Evolutionary conservation across 2,888 invertebrate species (phyloP).

Genomic region (Xestobium rufovillosum): DNA sequence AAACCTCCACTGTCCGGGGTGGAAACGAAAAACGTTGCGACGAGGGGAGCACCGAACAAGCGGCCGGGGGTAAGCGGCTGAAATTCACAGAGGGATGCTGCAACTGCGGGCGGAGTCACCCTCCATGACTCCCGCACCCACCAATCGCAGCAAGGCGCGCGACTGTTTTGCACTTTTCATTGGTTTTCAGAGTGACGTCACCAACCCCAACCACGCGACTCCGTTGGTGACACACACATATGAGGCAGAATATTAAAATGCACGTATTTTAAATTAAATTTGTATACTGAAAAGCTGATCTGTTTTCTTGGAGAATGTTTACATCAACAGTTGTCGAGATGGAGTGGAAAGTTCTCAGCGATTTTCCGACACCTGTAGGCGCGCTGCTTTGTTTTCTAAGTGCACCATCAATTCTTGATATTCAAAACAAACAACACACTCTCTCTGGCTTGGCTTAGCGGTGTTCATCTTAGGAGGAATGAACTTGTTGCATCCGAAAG

Average conservation of each 20-base stretch:
- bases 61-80: slow-evolving; percentile 27
- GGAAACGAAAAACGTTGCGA: slow-evolving; percentile 30
- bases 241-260: slow-evolving; percentile 39
- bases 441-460: too few species aligned
- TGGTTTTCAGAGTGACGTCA: slow-evolving; percentile 35
- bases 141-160: slow-evolving; percentile 31
- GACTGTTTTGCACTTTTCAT: slow-evolving; percentile 22
- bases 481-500: too few species aligned
- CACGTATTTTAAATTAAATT: slow-evolving; percentile 40
- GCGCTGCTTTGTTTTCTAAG: slow-evolving; percentile 8
- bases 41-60: slow-evolving; percentile 20
- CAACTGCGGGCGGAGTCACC: slow-evolving; percentile 30
- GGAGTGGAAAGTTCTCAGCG: slow-evolving; percentile 27
- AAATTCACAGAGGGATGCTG: slow-evolving; percentile 32
- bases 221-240: slow-evolving; percentile 27
- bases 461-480: too few species aligned
- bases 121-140: slow-evolving; percentile 27
- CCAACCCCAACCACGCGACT: slow-evolving; percentile 29
- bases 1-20: slow-evolving; percentile 36
- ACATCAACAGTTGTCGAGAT: slow-evolving; percentile 37
- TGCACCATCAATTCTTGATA: too few species aligned
- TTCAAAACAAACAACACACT: too few species aligned
- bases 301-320: slow-evolving; percentile 39
- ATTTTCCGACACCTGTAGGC: slow-evolving; percentile 28
- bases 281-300: slow-evolving; percentile 40